Conservation (phyloP, 2,797 vertebrate species). For the Poeciliopsis infans region DNA sequence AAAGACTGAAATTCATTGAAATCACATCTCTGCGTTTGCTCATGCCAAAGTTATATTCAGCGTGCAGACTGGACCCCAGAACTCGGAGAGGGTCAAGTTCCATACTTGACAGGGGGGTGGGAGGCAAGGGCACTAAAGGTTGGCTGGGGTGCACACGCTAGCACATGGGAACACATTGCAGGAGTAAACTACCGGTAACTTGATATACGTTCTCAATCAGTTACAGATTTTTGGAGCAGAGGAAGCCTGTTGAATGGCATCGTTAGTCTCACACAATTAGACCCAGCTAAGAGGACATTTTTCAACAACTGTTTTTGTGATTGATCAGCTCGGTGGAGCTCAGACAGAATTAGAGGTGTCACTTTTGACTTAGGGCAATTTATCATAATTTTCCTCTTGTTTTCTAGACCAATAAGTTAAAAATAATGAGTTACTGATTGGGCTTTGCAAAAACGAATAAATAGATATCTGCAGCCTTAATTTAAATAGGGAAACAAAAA, state of each 20-base stretch:
- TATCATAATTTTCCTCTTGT: slow-evolving; percentile 3
- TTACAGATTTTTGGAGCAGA: slow-evolving; percentile 62
- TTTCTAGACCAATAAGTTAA: neutral
- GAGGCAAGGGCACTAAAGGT: slow-evolving; percentile 51
- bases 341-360: neutral
- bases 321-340: slow-evolving; percentile 1
- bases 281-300: neutral
- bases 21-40: slow-evolving; percentile 48
- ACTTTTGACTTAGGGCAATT: neutral
- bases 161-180: slow-evolving; percentile 58
- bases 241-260: neutral
- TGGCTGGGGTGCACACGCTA: slow-evolving; percentile 40
- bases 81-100: slow-evolving; percentile 74
- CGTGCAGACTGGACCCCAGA: slow-evolving; percentile 51
- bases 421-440: neutral
- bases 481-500: neutral
- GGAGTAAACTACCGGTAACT: slow-evolving; percentile 69
- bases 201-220: slow-evolving; percentile 67
- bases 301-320: neutral
- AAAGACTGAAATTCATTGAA: slow-evolving; percentile 69
- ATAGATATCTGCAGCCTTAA: neutral
- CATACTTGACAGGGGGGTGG: slow-evolving; percentile 56
- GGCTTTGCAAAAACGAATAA: neutral
- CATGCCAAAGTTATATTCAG: slow-evolving; percentile 63
- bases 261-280: slow-evolving; percentile 5